Conservation (phyloP, 2,797 vertebrate species). For the Spinus pinus region DNA sequence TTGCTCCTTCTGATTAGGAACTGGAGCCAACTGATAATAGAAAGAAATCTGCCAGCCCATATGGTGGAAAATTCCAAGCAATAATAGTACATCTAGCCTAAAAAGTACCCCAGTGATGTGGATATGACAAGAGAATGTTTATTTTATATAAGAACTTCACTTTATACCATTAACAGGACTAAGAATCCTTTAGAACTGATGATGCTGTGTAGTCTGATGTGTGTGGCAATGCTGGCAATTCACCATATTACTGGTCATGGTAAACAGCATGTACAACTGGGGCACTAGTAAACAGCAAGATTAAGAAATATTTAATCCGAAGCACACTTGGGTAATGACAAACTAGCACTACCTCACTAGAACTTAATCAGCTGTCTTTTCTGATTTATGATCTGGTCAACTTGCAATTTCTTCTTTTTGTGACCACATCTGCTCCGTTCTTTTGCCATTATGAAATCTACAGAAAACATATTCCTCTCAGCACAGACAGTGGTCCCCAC, state of each 20-base stretch:
- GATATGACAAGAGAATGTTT: not conserved
- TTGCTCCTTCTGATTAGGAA: constrained; percentile 41
- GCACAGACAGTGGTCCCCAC: not conserved
- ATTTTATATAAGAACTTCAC: not conserved
- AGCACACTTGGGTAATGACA: not conserved
- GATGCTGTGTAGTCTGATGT: not conserved
- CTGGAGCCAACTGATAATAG: constrained; percentile 48
- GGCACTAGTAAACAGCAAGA: not conserved
- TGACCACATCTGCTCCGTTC: not conserved
- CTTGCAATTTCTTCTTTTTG: not conserved
- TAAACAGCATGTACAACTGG: not conserved
- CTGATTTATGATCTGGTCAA: not conserved
- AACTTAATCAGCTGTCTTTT: not conserved
- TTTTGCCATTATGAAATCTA: not conserved
- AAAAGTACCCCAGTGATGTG: not conserved
- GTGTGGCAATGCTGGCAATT: not conserved
- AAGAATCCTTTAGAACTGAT: not conserved
- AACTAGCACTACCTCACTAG: not conserved
- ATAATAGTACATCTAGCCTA: not conserved
- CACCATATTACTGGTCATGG: not conserved
- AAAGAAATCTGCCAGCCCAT: constrained; percentile 56
- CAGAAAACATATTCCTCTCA: not conserved
- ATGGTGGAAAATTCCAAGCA: constrained; percentile 64
- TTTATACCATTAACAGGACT: not conserved
- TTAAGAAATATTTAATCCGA: not conserved